Base-by-base conservation (phyloP, 2,888 invertebrate species). In the Nemotelus nigrinus region DNA sequence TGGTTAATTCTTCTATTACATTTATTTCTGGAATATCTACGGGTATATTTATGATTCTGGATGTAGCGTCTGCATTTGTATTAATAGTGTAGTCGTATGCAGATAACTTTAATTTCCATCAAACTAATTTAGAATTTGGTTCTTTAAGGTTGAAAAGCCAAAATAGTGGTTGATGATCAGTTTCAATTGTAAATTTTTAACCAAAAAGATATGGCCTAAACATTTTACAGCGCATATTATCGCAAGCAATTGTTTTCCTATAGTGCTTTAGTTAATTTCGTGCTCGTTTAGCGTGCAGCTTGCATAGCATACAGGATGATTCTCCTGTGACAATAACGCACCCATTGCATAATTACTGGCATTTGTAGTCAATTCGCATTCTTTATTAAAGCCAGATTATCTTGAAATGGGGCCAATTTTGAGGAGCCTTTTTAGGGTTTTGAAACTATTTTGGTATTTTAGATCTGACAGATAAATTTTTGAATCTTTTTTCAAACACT, bases 341-440 rank as follows among this genome's bases (percentile, higher is more conserved):
- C 82, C 83, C 1, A 83, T 25, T 0, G 83, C 83, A 3, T 39
- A 80, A 41, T 81, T 78, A 2, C 79, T 78, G 0, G 84, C 83
- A 76, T 84, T 84, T 2, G 83, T 83, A 82, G n/a, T n/a, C n/a
- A n/a, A n/a, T n/a, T n/a, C n/a, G n/a, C n/a, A n/a, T n/a, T n/a
- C n/a, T n/a, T n/a, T n/a, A n/a, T n/a, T n/a, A n/a, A n/a, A n/a
- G n/a, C n/a, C n/a, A n/a, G n/a, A n/a, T n/a, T n/a, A n/a, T n/a
- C n/a, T n/a, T n/a, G n/a, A n/a, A n/a, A n/a, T n/a, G n/a, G n/a
- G n/a, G n/a, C n/a, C n/a, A n/a, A n/a, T n/a, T n/a, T n/a, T n/a
- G n/a, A n/a, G n/a, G n/a, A n/a, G n/a, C n/a, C n/a, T n/a, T n/a
- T n/a, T n/a, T n/a, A n/a, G n/a, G n/a, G n/a, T n/a, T n/a, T n/a